Base-by-base conservation (phyloP, 2,797 vertebrate genomes). In the Botia kubotai region DNA sequence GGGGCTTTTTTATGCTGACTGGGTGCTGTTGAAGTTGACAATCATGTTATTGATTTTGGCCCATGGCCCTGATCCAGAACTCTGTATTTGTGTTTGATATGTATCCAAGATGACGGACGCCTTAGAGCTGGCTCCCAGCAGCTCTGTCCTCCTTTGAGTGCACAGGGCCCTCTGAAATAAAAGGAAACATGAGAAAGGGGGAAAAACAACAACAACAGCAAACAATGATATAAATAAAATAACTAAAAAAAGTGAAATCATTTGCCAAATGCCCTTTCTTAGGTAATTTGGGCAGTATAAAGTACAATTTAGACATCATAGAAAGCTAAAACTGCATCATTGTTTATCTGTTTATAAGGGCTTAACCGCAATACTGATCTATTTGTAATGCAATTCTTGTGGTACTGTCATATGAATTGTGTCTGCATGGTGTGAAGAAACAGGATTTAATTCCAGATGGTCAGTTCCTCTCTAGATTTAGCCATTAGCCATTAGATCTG, bases 1-100 rank as follows among this genome's bases (percentile, higher is more conserved):
- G 78, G 88, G 87, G 89, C 86, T 5, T 90, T 87, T 92, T 92
- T 88, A 87, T 89, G 89, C 90, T 92, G 92, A 91, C 89, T 89
- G 86, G 87, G 89, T 87, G 86, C 81, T 88, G 87, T 89, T 90
- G 80, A 91, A 90, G 90, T 89, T 87, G 87, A 92, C 87, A 83
- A 86, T 91, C 89, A 88, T 87, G 87, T 74, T 90, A 91, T 91
- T 85, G 88, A 91, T 92, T 90, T 88, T 67, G 69, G 67, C 89
- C 90, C 72, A 69, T 80, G 68, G 88, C 77, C 67, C 72, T 33
- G 43, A 76, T 87, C 80, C 83, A 72, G 60, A 88, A 85, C 88
- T 67, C 72, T 85, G 79, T 39, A 65, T 83, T 33, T 72, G 19
- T 48, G n/a, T 80, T 72, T 81, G 79, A 86, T 83, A 66, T 84